phyloP scores from a whole-genome alignment of 2,797 vertebrate species.

The Pogoniulus pusillus region DNA sequence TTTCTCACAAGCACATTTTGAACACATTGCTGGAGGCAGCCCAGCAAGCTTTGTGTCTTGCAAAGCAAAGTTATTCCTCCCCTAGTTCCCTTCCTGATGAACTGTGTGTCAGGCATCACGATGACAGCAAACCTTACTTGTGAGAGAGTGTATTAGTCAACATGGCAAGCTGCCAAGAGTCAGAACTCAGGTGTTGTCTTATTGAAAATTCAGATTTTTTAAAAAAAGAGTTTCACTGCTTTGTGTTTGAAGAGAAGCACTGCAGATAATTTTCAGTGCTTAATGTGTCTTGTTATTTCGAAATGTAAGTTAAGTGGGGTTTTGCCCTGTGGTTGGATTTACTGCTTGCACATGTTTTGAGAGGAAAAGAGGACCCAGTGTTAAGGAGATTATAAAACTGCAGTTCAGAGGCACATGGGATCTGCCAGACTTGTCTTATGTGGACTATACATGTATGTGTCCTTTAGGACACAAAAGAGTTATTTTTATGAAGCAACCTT shows the following conservation, averaged over 20 bases:
- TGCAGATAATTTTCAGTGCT: not conserved
- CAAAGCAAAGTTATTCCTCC: not conserved
- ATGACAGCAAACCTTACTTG: not conserved
- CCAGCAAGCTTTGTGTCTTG: not conserved
- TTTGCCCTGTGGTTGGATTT: not conserved
- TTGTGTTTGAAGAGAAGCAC: slow-evolving; percentile 8
- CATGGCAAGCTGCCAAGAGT: not conserved
- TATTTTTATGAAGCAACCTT: not conserved
- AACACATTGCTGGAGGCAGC: not conserved
- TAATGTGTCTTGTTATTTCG: not conserved
- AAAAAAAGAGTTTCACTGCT: not conserved
- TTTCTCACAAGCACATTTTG: not conserved
- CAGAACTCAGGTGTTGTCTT: not conserved
- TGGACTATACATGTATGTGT: not conserved
- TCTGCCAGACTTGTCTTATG: not conserved
- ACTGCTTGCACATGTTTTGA: not conserved
- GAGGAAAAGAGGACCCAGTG: not conserved
- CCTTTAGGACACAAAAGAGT: not conserved
- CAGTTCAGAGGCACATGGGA: not conserved
- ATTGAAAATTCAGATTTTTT: not conserved
- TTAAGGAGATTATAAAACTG: not conserved
- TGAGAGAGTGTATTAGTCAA: not conserved
- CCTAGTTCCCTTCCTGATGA: not conserved
- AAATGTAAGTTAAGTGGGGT: not conserved
- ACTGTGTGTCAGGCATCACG: not conserved